Conservation (phyloP, 2,113 vertebrate species). For the Perca schrenkii region DNA sequence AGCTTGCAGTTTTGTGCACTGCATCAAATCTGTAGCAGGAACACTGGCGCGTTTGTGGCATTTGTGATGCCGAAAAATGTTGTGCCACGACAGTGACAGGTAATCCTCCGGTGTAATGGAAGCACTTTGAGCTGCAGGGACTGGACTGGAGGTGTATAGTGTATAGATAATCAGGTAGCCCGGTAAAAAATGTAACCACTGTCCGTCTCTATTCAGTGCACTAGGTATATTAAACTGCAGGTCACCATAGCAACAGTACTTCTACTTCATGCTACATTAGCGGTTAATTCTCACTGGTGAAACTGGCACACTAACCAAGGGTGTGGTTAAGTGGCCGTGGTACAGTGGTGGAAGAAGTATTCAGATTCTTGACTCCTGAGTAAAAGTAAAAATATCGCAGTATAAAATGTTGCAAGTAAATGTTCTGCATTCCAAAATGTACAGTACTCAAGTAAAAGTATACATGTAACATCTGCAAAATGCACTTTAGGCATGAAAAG, state of each 20-base stretch:
- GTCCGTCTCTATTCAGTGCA: conserved; percentile 6
- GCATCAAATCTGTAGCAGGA: too few relatives aligned
- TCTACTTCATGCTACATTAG: conserved; percentile 13
- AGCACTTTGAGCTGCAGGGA: conserved; percentile 1
- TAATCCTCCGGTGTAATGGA: background rate
- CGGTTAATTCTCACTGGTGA: conserved; percentile 24
- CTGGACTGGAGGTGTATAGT: conserved; percentile 18
- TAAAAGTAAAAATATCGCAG: background rate
- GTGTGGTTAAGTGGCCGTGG: background rate
- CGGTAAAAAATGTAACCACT: background rate
- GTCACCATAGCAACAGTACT: conserved; percentile 40
- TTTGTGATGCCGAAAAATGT: too few relatives aligned
- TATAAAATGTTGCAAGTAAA: background rate
- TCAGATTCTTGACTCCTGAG: background rate
- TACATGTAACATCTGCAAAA: background rate
- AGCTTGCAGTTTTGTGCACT: too few relatives aligned
- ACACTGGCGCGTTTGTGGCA: too few relatives aligned
- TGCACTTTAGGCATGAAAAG: background rate
- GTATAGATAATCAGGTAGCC: background rate
- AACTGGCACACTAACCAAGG: conserved; percentile 3
- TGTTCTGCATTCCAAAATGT: background rate
- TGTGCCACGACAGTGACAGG: background rate
- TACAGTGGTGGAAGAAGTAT: background rate
- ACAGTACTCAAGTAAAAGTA: background rate
- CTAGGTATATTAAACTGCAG: conserved; percentile 10